Base-by-base conservation (phyloP, 2,113 vertebrate genomes). In the Burhinus oedicnemus region DNA sequence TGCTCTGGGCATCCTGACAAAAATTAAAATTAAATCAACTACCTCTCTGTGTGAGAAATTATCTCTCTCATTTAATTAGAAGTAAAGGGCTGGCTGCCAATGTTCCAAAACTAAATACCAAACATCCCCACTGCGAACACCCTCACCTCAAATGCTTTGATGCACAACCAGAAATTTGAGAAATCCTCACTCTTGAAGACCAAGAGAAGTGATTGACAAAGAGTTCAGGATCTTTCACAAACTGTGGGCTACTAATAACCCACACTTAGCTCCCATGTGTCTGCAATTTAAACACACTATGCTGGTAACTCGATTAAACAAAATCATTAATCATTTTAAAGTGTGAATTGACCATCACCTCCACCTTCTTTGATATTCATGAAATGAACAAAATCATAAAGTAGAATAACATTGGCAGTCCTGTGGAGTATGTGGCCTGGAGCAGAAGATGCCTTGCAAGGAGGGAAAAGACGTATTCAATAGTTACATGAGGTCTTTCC, bases 1-100 rank as follows among this genome's bases (percentile, higher is more conserved):
- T 80, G 71, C 75, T 92, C 80, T 76, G 65, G 93, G 92, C 88
- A 79, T 52, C 81, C 76, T 72, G 72, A 94, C 92, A 93, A 90
- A 93, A 92, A 89, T 34, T 52, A 65, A 93, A 96, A 96, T 94
- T 80, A 94, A 93, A 95, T 77, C 36, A 96, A 66, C 82, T 80
- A 77, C 45, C 27, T 77, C 82, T 69, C 64, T 58, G 42, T 64
- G 54, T 62, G 65, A 86, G 62, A 83, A 94, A 90, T 87, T 47
- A 11, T 74, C 71, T 79, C 66, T n/a, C 55, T 91, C 78, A 82
- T 89, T 91, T 92, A 93, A 92, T 92, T 83, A 90, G 83, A 94
- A 80, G 30, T 62, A 88, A 83, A 80, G 14, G 52, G 88, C 92
- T 86, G 68, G 16, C 82, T 90, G 87, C 66, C 93, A 91, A 3